These are phyloP conservation scores for Schizothorax lantsangensis DNA, from an alignment of 2,797 vertebrate species.

Conservation along the genomic window DNA sequence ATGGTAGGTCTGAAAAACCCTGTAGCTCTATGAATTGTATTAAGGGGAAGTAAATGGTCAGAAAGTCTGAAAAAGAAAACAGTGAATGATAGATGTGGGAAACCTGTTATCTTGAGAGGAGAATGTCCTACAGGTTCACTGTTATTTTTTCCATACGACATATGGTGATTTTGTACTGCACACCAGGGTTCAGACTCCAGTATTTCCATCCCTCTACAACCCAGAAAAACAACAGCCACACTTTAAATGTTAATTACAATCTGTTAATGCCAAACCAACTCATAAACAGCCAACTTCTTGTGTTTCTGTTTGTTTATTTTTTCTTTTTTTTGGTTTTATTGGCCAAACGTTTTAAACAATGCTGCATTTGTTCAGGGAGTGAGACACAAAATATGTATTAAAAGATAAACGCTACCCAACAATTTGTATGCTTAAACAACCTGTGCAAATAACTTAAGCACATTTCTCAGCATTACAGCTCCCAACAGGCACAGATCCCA, in stretches of 20 bases:
- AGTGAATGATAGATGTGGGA: background rate
- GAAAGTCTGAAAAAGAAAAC: background rate
- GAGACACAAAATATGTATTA: background rate
- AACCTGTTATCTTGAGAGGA: background rate
- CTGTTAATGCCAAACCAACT: slow-evolving; percentile 12
- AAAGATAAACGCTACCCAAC: background rate
- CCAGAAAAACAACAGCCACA: slow-evolving; percentile 27
- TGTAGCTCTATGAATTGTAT: background rate
- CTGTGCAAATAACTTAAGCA: background rate
- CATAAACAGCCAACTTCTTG: background rate
- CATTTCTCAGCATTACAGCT: background rate
- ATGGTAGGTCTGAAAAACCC: background rate
- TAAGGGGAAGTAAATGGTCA: background rate
- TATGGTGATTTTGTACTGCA: slow-evolving; percentile 15
- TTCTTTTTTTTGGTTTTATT: background rate
- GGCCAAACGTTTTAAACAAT: background rate
- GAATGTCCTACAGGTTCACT: background rate
- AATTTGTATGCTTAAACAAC: slow-evolving; percentile 16
- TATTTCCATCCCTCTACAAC: background rate
- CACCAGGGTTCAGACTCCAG: background rate
- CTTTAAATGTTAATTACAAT: slow-evolving; percentile 44
- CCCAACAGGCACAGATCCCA: slow-evolving; percentile 17
- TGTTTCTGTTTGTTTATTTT: background rate
- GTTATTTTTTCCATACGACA: slow-evolving; percentile 9
- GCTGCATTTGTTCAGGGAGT: background rate